Evolutionary conservation across 2,888 invertebrate species (phyloP), one percentile per base, ranked within the genome.

Genomic region (Trypoxylon attenuatum): DNA sequence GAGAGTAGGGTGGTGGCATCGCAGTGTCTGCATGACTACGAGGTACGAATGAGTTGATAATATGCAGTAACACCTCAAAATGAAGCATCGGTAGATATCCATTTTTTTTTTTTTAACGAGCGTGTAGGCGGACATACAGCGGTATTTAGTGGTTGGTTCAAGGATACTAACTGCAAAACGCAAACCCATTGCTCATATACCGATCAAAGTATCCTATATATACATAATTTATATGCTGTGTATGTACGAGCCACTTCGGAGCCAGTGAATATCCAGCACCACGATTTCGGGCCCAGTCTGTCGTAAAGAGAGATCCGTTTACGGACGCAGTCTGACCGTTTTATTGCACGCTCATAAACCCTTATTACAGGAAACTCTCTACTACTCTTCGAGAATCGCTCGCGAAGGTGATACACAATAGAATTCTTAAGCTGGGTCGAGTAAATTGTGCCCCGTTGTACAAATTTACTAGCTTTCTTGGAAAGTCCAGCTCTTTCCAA

Each of bases 81-180:
- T n/a, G n/a, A 72, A 58, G 57, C 64, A 60, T 68, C 53, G 13
- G 13, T 33, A 33, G 64, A 69, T 43, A 45, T 47, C 57, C 57
- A 55, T 57, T 59, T 69, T 69, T 63, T 59, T 62, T 71, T 62
- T 72, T 67, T 56, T 53, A 65, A 55, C 42, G 29, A 54, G 33
- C 51, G 25, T 38, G 6, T 51, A 51, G 53, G 50, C 18, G 1
- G 33, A 4, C 5, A 5, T 13, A 15, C 6, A 16, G 16, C 13
- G 15, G 19, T 43, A 19, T 10, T n/a, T 10, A n/a, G 8, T 8
- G 8, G 18, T 15, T 43, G 43, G 33, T 13, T 33, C 33, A 33
- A 33, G 33, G 33, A 33, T 33, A 13, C 33, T 33, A 13, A 33
- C 33, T 33, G 33, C 33, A 33, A n/a, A n/a, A n/a, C n/a, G n/a